Conservation (phyloP, 2,888 invertebrate genomes). For the Zaprionus bogoriensis region DNA sequence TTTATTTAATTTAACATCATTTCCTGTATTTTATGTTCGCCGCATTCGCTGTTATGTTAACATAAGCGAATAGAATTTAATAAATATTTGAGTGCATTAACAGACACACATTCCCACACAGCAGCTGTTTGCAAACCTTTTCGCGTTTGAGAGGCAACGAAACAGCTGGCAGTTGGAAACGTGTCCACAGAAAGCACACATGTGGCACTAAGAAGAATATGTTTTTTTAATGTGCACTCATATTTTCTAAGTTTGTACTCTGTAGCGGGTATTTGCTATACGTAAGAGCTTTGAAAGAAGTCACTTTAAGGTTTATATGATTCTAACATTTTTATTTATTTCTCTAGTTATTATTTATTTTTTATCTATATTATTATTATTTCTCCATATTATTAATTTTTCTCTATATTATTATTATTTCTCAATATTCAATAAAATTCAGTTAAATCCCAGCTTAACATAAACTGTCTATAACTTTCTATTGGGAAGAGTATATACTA, state of each 20-base stretch:
- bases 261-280: neutral
- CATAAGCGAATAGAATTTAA: neutral
- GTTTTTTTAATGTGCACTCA: conserved; percentile 8
- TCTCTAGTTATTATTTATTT: no score
- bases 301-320: neutral
- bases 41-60: conserved; percentile 5
- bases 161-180: conserved; percentile 10
- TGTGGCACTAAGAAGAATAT: conserved; percentile 40
- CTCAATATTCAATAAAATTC: neutral
- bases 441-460: neutral
- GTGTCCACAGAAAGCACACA: conserved; percentile 15
- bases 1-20: no score
- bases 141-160: neutral
- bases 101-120: neutral
- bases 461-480: neutral
- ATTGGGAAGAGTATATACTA: neutral
- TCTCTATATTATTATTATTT: no score
- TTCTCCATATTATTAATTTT: no score
- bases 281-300: neutral
- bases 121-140: neutral
- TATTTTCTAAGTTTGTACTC: conserved; percentile 15
- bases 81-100: neutral
- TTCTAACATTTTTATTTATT: neutral
- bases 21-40: neutral
- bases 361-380: no score